Evolutionary conservation across 35 echinoderm and acorn worm species (phyloP), one percentile per base, ranked within the genome.

Genomic region (Lytechinus pictus): DNA sequence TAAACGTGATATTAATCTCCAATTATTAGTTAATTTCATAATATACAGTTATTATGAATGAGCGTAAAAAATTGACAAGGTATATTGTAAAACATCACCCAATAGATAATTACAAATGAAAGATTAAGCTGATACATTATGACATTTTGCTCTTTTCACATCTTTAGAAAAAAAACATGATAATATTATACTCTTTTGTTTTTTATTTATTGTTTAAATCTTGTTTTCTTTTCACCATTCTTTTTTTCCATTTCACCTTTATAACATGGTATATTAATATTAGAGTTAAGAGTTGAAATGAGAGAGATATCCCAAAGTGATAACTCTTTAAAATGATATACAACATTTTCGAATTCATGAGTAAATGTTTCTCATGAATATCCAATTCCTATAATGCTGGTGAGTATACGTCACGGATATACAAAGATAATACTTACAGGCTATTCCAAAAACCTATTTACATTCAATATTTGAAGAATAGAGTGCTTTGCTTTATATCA

Each of bases 401-500:
- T 44, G 33, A 44, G 33, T 79, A 16, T 24, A n/a, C 16, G 6
- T 79, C 66, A 24, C 2, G 33, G 33, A 44, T 44, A 44, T 44
- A 44, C 2, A 44, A 44, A 44, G 33, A 44, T 27, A 90, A 28
- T n/a, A 33, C 52, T 6, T 10, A 52, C 27, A 90, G 28, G 88
- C 88, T 54, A 90, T 12, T 89, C 88, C 16, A 12, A 90, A 19
- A 90, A 90, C 28, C 88, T 21, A 1, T 90, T 90, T 52, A 90
- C 12, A 27, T 90, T 12, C 88, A 44, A 10, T 90, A 9, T 90
- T 90, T 90, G 88, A 90, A 90, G 29, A 90, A 90, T 54, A 90
- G 52, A 90, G 88, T 90, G 88, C 88, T 90, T 90, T 90, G 52
- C 88, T 79, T 79, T 79, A 79, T 14, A 79, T 79, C 88, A 54